Conservation (phyloP, 2,888 invertebrate genomes). For the Melieria omissa region DNA sequence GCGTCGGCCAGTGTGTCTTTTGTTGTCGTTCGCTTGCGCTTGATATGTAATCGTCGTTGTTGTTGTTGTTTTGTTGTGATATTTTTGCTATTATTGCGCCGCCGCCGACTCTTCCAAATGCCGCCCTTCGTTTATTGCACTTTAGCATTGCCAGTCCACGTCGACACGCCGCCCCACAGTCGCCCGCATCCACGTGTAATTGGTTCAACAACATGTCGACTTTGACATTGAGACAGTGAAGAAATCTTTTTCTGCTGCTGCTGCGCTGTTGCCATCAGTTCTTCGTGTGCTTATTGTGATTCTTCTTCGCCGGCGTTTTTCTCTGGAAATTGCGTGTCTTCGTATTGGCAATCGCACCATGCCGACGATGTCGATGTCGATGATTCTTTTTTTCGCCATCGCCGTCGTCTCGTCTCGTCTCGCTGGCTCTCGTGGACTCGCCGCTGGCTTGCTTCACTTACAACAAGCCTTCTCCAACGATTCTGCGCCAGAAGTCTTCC, state of each 20-base stretch:
- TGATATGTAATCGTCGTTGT: background rate
- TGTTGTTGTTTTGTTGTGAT: slow-evolving; percentile 21
- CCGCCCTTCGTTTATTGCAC: slow-evolving; percentile 18
- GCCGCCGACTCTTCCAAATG: background rate
- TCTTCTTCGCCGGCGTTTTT: background rate
- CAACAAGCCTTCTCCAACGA: background rate
- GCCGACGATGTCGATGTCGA: slow-evolving; percentile 1
- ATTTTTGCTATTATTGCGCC: slow-evolving; percentile 2
- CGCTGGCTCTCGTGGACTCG: background rate
- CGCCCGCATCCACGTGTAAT: slow-evolving; percentile 42
- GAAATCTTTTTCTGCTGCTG: background rate
- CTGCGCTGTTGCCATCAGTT: too few species aligned
- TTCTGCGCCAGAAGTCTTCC: background rate
- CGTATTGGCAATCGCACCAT: background rate
- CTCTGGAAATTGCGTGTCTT: slow-evolving; percentile 12
- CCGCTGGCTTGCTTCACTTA: background rate
- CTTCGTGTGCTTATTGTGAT: background rate
- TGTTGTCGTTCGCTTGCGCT: slow-evolving; percentile 14
- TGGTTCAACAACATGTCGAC: slow-evolving; percentile 55
- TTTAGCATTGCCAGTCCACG: too few species aligned
- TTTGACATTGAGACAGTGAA: slow-evolving; percentile 55
- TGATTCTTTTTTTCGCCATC: slow-evolving; percentile 12
- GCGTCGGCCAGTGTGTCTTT: background rate
- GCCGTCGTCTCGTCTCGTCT: background rate
- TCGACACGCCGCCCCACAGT: too few species aligned